phyloP scores from a whole-genome alignment of 2,113 vertebrate genomes.

The Halichoerus grypus region DNA sequence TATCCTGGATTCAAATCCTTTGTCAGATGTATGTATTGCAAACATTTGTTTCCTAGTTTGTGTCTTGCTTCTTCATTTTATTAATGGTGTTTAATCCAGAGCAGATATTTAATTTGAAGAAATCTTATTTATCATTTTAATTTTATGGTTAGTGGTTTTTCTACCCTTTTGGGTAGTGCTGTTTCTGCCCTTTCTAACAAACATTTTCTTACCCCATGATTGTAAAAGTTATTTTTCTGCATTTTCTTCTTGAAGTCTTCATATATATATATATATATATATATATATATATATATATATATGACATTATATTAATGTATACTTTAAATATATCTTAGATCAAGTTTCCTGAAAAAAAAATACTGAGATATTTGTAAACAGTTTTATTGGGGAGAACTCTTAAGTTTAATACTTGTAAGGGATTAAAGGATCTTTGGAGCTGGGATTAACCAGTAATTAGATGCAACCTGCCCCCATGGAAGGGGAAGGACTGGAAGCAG shows the following conservation, averaged over 20 bases:
- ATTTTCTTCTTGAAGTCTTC: background rate
- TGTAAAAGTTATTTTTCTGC: background rate
- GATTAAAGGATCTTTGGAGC: background rate
- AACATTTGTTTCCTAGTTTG: background rate
- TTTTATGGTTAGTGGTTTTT: background rate
- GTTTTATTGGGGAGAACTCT: background rate
- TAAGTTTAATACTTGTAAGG: background rate
- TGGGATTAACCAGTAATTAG: background rate
- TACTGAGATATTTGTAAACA: background rate
- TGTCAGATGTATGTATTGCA: background rate
- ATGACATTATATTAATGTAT: background rate
- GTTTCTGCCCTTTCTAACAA: background rate
- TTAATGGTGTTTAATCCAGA: background rate
- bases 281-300: background rate
- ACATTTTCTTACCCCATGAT: too few species aligned
- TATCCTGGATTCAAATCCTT: background rate
- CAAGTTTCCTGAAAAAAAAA: background rate
- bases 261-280: background rate
- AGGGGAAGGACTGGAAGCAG: background rate
- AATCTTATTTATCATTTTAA: background rate
- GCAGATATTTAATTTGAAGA: background rate
- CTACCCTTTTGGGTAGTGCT: background rate
- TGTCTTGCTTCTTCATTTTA: background rate
- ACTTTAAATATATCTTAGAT: background rate
- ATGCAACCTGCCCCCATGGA: background rate